A percentile compares a stretch with the other conserved stretches of the same genome.
Conservation (phyloP, 1,140 invertebrate genomes). For the Frieseomelitta varia region DNA sequence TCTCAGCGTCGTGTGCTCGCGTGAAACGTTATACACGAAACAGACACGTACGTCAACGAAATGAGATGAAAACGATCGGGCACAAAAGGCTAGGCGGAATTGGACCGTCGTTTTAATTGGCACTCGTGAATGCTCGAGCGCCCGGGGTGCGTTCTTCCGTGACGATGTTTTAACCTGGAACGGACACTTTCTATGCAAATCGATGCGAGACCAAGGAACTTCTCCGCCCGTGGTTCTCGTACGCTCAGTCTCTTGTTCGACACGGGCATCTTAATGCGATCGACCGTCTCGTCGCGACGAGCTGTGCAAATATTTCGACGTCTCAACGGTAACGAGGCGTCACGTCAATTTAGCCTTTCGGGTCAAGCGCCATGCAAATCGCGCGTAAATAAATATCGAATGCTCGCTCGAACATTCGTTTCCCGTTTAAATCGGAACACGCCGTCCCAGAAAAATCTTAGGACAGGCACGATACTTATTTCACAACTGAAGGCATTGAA, state of each 20-base stretch:
- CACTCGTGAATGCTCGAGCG: neutral
- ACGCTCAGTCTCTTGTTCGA: slow-evolving; percentile 13
- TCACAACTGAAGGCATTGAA: too few relatives aligned
- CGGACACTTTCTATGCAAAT: slow-evolving; percentile 65
- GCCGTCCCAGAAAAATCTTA: too few relatives aligned
- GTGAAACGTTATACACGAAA: neutral
- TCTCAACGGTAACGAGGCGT: slow-evolving; percentile 4
- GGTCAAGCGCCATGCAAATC: slow-evolving; percentile 11
- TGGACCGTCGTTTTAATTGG: slow-evolving; percentile 61
- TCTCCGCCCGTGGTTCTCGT: slow-evolving; percentile 8
- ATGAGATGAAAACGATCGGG: slow-evolving; percentile 39
- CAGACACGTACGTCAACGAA: neutral
- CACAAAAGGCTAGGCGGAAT: slow-evolving; percentile 35
- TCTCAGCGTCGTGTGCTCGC: neutral
- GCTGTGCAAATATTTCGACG: slow-evolving; percentile 19
- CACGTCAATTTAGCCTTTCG: slow-evolving; percentile 4
- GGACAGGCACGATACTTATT: too few relatives aligned
- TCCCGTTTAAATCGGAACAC: neutral
- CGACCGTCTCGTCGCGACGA: neutral
- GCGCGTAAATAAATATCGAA: slow-evolving; percentile 14
- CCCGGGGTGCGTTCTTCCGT: slow-evolving; percentile 37
- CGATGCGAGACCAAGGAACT: slow-evolving; percentile 57
- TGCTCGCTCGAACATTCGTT: neutral
- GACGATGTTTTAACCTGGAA: slow-evolving; percentile 39
- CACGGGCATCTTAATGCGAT: slow-evolving; percentile 29